Percentiles rank a stretch among this genome's conserved stretches.
phyloP scores from a whole-genome alignment of 2,113 vertebrate genomes.

The Scomber colias region DNA sequence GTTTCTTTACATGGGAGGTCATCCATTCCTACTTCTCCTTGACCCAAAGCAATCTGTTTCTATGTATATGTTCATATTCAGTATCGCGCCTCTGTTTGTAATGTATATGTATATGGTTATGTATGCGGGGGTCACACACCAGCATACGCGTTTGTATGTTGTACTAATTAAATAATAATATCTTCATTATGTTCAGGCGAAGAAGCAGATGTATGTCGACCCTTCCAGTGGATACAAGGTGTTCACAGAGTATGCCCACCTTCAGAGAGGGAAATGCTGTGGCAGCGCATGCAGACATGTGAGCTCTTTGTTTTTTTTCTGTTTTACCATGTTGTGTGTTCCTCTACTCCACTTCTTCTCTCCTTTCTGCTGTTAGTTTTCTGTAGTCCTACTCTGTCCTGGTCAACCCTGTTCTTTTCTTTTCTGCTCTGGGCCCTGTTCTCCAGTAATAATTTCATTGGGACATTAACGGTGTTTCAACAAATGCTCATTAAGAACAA shows the following conservation, averaged over 20 bases:
- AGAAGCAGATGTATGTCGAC: slow-evolving; percentile 86
- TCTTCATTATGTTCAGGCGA: slow-evolving; percentile 82
- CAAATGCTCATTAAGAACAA: not conserved
- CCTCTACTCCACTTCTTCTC: not conserved
- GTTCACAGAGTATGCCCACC: slow-evolving; percentile 86
- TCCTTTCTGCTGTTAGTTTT: not conserved
- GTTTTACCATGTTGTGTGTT: slow-evolving; percentile 18
- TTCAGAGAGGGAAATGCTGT: slow-evolving; percentile 85
- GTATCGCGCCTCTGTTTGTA: slow-evolving; percentile 16
- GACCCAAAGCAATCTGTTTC: slow-evolving; percentile 76
- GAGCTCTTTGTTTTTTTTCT: slow-evolving; percentile 73
- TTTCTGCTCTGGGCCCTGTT: not conserved
- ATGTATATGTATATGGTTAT: slow-evolving; percentile 42
- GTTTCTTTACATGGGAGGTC: slow-evolving; percentile 61
- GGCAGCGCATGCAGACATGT: slow-evolving; percentile 89
- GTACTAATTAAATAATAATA: slow-evolving; percentile 71
- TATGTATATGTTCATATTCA: slow-evolving; percentile 18
- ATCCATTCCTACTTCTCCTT: slow-evolving; percentile 30
- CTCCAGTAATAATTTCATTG: not conserved
- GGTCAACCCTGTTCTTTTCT: not conserved
- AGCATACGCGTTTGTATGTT: slow-evolving; percentile 51
- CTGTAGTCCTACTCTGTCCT: not conserved
- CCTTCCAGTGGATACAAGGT: slow-evolving; percentile 84
- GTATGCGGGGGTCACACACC: slow-evolving; percentile 49
- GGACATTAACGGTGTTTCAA: not conserved